Conservation (phyloP, 2,888 invertebrate genomes). For the Venusia cambrica region DNA sequence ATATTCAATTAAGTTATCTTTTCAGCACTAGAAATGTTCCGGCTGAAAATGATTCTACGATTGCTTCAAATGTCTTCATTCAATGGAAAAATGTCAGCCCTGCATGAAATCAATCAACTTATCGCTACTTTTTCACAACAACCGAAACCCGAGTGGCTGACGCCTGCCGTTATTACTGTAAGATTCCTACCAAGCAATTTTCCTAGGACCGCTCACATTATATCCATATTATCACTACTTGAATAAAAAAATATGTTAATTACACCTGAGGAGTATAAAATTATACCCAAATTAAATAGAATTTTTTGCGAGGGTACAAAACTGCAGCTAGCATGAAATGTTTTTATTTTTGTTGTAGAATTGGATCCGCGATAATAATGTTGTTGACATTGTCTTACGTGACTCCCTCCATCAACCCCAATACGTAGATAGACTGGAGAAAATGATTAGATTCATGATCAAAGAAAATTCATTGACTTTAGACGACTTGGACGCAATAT, state of each 20-base stretch:
- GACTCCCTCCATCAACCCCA: slow-evolving; percentile 98
- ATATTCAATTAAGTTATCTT: slow-evolving; percentile 25
- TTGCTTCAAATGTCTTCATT: slow-evolving; percentile 97
- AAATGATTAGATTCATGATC: slow-evolving; percentile 97
- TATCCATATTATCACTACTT: too few species aligned
- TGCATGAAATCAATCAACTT: slow-evolving; percentile 99
- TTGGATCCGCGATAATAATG: slow-evolving; percentile 98
- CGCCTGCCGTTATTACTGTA: slow-evolving; percentile 96
- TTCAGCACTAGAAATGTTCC: slow-evolving; percentile 93
- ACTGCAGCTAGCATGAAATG: too few species aligned
- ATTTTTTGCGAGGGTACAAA: too few species aligned
- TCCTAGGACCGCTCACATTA: too few species aligned
- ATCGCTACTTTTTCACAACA: slow-evolving; percentile 95
- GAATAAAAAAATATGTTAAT: too few species aligned
- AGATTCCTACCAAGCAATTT: slow-evolving; percentile 43
- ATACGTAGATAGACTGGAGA: slow-evolving; percentile 98
- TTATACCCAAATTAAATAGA: too few species aligned
- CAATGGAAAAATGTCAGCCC: slow-evolving; percentile 99
- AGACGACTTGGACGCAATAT: slow-evolving; percentile 96
- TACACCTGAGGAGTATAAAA: too few species aligned
- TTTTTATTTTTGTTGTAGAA: slow-evolving; percentile 80
- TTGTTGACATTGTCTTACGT: slow-evolving; percentile 95
- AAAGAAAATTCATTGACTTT: slow-evolving; percentile 94
- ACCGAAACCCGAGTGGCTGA: slow-evolving; percentile 95
- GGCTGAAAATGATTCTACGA: slow-evolving; percentile 96